phyloP scores from a whole-genome alignment of 2,797 vertebrate species.

The Sebastes melanostomus region DNA sequence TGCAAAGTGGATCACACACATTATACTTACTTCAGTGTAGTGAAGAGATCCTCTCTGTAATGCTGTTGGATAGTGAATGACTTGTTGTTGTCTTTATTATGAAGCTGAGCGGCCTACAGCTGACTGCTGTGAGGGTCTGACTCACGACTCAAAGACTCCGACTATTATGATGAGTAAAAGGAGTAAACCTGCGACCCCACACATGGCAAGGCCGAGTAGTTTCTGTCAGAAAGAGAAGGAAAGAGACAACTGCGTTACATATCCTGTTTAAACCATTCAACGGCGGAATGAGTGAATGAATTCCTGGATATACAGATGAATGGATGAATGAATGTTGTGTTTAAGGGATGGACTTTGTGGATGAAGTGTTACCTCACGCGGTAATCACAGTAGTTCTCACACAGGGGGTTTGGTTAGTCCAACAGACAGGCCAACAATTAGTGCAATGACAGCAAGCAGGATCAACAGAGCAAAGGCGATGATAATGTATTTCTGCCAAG shows the following conservation, averaged over 20 bases:
- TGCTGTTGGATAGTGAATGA: conserved; percentile 32
- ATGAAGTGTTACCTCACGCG: conserved; percentile 65
- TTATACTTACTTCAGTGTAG: conserved; percentile 15
- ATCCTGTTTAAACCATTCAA: not conserved
- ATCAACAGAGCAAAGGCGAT: conserved; percentile 85
- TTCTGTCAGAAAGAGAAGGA: conserved; percentile 77
- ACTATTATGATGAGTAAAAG: conserved; percentile 87
- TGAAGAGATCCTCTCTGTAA: conserved; percentile 29
- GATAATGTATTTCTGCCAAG: conserved; percentile 92
- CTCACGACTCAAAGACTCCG: conserved; percentile 52
- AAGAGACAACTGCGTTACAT: not conserved
- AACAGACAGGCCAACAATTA: conserved; percentile 91
- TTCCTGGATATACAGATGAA: not conserved
- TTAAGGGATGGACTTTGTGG: not conserved
- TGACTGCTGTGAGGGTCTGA: conserved; percentile 14
- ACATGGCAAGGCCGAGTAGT: conserved; percentile 84
- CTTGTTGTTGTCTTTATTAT: conserved; percentile 19
- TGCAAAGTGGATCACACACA: conserved; percentile 28
- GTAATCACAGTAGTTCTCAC: conserved; percentile 56
- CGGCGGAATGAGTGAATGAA: not conserved
- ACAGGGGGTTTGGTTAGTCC: conserved; percentile 82
- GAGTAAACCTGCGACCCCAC: conserved; percentile 81
- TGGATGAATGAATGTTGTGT: not conserved
- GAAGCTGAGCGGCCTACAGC: conserved; percentile 11
- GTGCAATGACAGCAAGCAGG: conserved; percentile 85